Conservation (phyloP, 2,113 vertebrate genomes). For the Polypterus senegalus region DNA sequence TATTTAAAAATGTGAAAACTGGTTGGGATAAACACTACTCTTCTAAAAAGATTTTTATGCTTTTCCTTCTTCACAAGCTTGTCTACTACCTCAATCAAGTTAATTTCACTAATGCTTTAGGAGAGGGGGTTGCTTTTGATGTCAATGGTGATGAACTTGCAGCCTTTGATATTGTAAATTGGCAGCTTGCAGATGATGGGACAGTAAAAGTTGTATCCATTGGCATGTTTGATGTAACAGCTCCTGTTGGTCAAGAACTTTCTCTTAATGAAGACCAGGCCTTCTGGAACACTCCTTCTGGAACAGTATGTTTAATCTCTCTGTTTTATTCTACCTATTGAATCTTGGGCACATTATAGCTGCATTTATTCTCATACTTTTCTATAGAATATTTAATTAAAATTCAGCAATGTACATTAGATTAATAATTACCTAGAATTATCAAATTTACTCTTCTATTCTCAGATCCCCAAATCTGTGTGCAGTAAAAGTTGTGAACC, state of each 20-base stretch:
- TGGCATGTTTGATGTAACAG: conserved; percentile 36
- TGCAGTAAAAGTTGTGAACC: conserved; percentile 39
- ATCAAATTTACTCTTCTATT: neutral
- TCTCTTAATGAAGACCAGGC: conserved; percentile 36
- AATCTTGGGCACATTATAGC: too few species aligned
- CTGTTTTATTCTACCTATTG: too few species aligned
- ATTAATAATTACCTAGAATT: neutral
- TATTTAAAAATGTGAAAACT: too few species aligned
- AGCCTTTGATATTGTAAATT: conserved; percentile 53
- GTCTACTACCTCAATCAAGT: conserved; percentile 16
- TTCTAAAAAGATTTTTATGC: too few species aligned
- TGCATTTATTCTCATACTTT: too few species aligned
- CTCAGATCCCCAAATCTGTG: conserved; percentile 38
- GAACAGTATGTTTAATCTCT: neutral
- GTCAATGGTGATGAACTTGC: conserved; percentile 45
- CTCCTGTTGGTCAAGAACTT: conserved; percentile 29
- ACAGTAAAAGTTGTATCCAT: conserved; percentile 45
- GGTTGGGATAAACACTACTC: too few species aligned
- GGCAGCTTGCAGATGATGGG: conserved; percentile 42
- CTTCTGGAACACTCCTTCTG: conserved; percentile 26
- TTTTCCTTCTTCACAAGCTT: neutral
- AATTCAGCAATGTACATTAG: neutral
- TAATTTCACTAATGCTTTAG: conserved; percentile 40
- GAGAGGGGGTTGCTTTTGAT: conserved; percentile 44
- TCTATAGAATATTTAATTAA: too few species aligned